Percentiles rank a stretch among this genome's conserved stretches.
phyloP scores from a whole-genome alignment of 2,888 invertebrate genomes.

The Nomada fucata region DNA sequence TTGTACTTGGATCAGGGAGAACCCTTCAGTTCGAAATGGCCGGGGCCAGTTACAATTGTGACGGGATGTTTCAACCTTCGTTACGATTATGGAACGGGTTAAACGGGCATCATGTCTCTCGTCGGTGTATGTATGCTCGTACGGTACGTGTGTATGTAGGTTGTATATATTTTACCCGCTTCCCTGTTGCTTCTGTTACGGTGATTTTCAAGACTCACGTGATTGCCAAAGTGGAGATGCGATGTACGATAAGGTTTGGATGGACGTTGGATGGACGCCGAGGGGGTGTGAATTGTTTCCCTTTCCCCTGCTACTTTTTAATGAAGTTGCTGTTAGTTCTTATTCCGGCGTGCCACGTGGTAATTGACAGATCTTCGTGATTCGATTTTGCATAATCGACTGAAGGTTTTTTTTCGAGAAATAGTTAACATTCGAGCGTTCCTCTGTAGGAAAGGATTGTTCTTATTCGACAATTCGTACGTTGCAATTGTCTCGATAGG shows the following conservation, averaged over 20 bases:
- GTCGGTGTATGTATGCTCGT: too few relatives aligned
- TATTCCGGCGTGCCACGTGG: background rate
- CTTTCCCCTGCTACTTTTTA: background rate
- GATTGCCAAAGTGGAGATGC: background rate
- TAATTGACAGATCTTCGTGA: background rate
- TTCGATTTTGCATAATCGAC: background rate
- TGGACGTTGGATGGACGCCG: background rate
- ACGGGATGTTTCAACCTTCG: conserved; percentile 6
- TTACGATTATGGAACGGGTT: background rate
- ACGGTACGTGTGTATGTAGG: too few relatives aligned
- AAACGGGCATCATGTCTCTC: background rate
- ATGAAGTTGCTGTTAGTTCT: background rate
- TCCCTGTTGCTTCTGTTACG: background rate
- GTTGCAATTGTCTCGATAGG: too few relatives aligned
- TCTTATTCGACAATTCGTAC: too few relatives aligned
- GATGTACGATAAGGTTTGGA: background rate
- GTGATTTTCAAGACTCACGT: background rate
- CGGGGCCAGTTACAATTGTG: background rate
- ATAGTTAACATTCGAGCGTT: too few relatives aligned
- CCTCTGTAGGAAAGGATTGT: too few relatives aligned
- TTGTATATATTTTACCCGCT: background rate
- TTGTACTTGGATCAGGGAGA: conserved; percentile 11
- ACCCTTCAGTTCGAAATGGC: conserved; percentile 14
- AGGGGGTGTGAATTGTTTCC: background rate
- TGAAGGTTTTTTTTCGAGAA: too few relatives aligned